Conservation (phyloP, 2,113 vertebrate genomes). For the Albula goreensis region DNA sequence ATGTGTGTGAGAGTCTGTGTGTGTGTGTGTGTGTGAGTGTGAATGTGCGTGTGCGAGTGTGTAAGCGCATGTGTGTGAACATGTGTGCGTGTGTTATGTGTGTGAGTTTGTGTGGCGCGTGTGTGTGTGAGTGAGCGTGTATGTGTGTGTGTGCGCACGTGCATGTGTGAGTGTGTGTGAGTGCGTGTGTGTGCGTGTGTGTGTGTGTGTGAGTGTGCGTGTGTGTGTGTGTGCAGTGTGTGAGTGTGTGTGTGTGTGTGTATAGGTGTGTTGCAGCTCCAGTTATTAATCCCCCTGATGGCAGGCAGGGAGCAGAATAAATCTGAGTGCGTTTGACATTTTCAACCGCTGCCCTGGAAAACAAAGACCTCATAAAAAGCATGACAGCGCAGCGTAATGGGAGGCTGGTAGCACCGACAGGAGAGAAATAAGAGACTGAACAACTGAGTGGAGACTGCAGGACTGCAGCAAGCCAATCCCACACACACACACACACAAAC, state of each 20-base stretch:
- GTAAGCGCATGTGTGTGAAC: background rate
- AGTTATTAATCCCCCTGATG: constrained; percentile 17
- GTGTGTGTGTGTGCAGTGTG: background rate
- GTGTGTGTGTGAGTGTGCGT: constrained; percentile 23
- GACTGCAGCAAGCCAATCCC: background rate
- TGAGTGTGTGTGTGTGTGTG: background rate
- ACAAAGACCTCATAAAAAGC: constrained; percentile 24
- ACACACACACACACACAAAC: background rate
- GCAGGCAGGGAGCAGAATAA: constrained; percentile 12
- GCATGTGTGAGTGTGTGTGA: constrained; percentile 14
- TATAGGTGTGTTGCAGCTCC: background rate
- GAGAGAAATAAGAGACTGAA: constrained; percentile 4
- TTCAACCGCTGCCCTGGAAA: constrained; percentile 24
- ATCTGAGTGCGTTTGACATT: constrained; percentile 24
- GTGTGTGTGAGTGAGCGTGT: constrained; percentile 15
- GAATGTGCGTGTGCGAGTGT: constrained; percentile 27
- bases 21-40: constrained; percentile 26
- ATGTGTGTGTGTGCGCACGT: background rate
- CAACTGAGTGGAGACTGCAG: background rate
- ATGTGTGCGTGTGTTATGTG: background rate
- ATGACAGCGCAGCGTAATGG: constrained; percentile 13
- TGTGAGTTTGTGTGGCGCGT: background rate
- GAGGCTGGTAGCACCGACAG: background rate
- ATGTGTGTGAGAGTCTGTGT: background rate
- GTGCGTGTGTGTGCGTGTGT: constrained; percentile 22